These are phyloP conservation scores for Lepidurus apus DNA, from an alignment of 1,140 invertebrate genomes.

Conservation along the genomic window DNA sequence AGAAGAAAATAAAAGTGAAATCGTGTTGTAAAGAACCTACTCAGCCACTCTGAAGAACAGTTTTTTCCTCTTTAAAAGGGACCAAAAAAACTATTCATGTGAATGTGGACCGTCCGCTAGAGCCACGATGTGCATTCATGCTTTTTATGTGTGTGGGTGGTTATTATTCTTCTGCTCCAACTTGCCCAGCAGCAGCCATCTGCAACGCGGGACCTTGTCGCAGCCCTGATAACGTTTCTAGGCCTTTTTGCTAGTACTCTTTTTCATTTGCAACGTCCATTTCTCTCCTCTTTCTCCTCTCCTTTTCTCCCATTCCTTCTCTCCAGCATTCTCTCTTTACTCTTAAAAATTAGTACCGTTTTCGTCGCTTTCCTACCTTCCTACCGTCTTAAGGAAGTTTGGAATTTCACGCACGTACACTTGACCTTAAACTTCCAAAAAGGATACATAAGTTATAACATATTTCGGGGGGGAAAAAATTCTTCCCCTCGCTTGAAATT, in stretches of 20 bases:
- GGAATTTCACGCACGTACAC: background rate
- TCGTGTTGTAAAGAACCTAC: too few relatives aligned
- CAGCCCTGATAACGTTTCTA: slow-evolving; percentile 14
- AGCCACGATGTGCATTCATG: background rate
- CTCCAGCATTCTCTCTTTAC: background rate
- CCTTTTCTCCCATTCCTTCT: background rate
- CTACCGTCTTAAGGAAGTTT: background rate
- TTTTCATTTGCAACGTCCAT: slow-evolving; percentile 10
- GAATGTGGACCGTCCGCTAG: too few relatives aligned
- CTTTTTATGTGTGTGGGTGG: background rate
- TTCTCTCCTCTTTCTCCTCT: background rate
- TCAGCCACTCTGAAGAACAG: too few relatives aligned
- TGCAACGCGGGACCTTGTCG: slow-evolving; percentile 13
- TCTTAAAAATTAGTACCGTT: background rate
- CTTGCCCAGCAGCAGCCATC: background rate
- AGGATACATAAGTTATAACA: background rate
- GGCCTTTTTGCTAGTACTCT: background rate
- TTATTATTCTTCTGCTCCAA: background rate
- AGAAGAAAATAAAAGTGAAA: too few relatives aligned
- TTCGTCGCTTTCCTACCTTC: background rate
- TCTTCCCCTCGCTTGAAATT: too few relatives aligned
- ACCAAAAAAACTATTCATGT: too few relatives aligned
- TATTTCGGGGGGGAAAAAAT: too few relatives aligned
- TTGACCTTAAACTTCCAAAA: background rate
- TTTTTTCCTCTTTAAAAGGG: too few relatives aligned